These are phyloP conservation scores for Falco naumanni DNA, from an alignment of 2,797 vertebrate species.

Conservation along the genomic window DNA sequence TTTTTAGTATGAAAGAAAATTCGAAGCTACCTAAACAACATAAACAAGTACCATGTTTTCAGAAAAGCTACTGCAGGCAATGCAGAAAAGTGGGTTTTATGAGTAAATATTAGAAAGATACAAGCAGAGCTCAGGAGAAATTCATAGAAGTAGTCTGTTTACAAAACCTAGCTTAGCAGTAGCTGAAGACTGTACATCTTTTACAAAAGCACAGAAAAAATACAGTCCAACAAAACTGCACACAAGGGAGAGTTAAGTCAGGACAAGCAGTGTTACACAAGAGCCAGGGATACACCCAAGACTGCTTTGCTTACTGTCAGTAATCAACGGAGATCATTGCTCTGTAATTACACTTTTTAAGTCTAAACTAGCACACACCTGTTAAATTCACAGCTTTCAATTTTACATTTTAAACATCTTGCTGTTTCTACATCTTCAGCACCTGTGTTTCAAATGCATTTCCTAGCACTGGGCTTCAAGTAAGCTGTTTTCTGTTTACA, in stretches of 20 bases:
- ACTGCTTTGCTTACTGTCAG: background rate
- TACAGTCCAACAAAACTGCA: background rate
- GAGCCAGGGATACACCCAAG: background rate
- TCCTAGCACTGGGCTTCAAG: background rate
- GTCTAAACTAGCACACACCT: background rate
- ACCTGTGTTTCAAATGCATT: background rate
- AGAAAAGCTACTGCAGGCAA: background rate
- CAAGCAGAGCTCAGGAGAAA: background rate
- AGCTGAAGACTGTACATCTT: background rate
- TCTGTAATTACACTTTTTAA: background rate
- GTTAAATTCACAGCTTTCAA: background rate
- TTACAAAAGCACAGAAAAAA: background rate
- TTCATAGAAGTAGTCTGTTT: background rate
- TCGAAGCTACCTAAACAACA: background rate
- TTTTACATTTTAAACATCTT: background rate
- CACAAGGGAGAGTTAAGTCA: background rate
- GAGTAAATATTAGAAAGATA: background rate
- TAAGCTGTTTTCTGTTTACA: background rate
- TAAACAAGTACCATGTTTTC: background rate
- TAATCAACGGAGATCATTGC: background rate
- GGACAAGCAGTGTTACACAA: background rate
- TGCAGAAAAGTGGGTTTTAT: background rate
- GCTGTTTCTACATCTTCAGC: background rate
- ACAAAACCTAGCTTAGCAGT: background rate
- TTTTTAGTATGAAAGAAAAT: background rate